Conservation (phyloP, 2,888 invertebrate genomes). For the Sesamia inferens region DNA sequence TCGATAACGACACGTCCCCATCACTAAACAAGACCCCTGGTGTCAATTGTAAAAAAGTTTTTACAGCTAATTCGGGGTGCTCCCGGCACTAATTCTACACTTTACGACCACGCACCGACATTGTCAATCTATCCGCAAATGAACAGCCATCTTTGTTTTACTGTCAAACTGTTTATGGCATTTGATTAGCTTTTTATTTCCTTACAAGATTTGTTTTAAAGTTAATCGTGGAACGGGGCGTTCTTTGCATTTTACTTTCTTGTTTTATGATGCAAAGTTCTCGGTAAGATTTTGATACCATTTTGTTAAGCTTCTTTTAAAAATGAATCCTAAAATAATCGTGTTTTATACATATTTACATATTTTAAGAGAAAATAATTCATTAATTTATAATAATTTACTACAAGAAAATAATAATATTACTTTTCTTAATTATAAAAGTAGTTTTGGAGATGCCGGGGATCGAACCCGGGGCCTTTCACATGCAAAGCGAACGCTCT, state of each 20-base stretch:
- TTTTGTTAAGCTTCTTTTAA: neutral
- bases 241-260: neutral
- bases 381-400: too few species aligned
- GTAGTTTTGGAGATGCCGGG: slow-evolving; percentile 94
- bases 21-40: slow-evolving; percentile 65
- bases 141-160: slow-evolving; percentile 80
- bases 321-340: neutral
- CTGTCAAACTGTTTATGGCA: slow-evolving; percentile 74
- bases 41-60: slow-evolving; percentile 88
- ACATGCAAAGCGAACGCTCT: slow-evolving; percentile 99
- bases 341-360: neutral
- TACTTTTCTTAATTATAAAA: neutral
- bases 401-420: too few species aligned
- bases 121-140: slow-evolving; percentile 81
- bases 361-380: neutral
- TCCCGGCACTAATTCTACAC: slow-evolving; percentile 68
- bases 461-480: slow-evolving; percentile 99
- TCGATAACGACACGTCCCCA: slow-evolving; percentile 37
- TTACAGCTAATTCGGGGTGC: slow-evolving; percentile 84
- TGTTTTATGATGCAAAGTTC: neutral
- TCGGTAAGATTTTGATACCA: neutral
- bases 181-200: slow-evolving; percentile 57
- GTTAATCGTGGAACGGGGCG: slow-evolving; percentile 13
- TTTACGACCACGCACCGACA: slow-evolving; percentile 72
- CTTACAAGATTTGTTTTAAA: slow-evolving; percentile 50